A percentile compares a stretch with the other conserved stretches of the same genome.
phyloP scores from a whole-genome alignment of 1,140 invertebrate species.

The Thaumatotibia leucotreta region DNA sequence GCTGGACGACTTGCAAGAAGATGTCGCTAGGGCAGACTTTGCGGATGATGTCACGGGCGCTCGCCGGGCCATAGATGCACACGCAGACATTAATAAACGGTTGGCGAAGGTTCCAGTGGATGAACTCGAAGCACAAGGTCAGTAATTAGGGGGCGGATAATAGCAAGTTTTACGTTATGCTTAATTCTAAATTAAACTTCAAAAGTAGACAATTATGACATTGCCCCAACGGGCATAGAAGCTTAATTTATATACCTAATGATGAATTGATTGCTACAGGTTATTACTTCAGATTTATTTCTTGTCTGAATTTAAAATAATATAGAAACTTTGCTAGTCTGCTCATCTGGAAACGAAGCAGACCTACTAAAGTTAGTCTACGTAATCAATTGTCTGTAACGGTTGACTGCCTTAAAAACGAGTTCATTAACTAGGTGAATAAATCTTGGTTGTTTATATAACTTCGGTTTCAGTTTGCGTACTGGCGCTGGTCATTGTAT shows the following conservation, averaged over 20 bases:
- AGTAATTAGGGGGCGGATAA: constrained; percentile 15
- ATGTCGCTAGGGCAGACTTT: constrained; percentile 92
- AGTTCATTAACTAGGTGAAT: constrained; percentile 1
- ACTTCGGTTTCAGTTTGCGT: constrained; percentile 23
- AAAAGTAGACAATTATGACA: too few species aligned
- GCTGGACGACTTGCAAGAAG: constrained; percentile 93
- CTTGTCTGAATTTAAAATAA: too few species aligned
- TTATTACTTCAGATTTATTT: too few species aligned
- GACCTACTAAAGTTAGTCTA: background rate
- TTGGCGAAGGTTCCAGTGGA: constrained; percentile 95
- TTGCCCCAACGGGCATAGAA: too few species aligned
- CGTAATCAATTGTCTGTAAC: background rate
- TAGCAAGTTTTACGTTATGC: too few species aligned
- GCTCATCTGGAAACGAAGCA: background rate
- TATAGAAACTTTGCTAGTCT: too few species aligned
- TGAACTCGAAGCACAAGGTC: constrained; percentile 87
- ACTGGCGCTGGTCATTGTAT: constrained; percentile 7
- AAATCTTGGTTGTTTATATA: constrained; percentile 25
- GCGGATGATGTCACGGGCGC: constrained; percentile 94
- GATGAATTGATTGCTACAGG: too few species aligned
- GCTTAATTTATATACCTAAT: too few species aligned
- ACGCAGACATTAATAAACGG: constrained; percentile 96
- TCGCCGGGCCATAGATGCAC: constrained; percentile 93
- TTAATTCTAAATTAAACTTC: too few species aligned
- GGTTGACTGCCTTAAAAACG: background rate